phyloP scores from a whole-genome alignment of 2,888 invertebrate genomes.

The Pristionchus fissidentatus region DNA sequence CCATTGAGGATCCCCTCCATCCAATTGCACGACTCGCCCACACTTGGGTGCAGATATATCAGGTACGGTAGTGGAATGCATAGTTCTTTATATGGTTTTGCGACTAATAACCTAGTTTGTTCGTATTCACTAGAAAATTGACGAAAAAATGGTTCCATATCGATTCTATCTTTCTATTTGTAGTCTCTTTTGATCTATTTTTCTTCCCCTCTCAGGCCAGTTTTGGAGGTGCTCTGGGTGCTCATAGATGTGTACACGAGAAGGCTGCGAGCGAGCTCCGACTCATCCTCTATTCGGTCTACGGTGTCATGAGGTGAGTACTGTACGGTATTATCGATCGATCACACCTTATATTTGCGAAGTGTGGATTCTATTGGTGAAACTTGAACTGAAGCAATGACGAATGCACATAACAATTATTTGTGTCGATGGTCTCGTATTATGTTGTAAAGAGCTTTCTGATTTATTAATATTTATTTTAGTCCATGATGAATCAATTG shows the following conservation, averaged over 20 bases:
- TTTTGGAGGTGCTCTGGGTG: slow-evolving; percentile 18
- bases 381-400: too few relatives aligned
- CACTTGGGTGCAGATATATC: slow-evolving; percentile 22
- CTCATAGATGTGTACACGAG: slow-evolving; percentile 32
- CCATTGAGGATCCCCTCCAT: slow-evolving; percentile 19
- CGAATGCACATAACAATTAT: too few relatives aligned
- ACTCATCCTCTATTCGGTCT: background rate
- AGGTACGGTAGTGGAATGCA: slow-evolving; percentile 9
- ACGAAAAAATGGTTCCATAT: too few relatives aligned
- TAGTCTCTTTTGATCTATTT: too few relatives aligned
- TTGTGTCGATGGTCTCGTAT: background rate
- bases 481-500: too few relatives aligned
- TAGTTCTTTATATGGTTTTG: too few relatives aligned
- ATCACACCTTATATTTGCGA: too few relatives aligned
- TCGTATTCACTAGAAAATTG: too few relatives aligned
- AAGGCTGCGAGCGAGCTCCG: slow-evolving; percentile 39
- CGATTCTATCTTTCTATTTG: too few relatives aligned
- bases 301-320: background rate
- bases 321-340: background rate
- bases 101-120: too few relatives aligned
- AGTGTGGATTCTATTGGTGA: too few relatives aligned
- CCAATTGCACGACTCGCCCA: slow-evolving; percentile 9
- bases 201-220: slow-evolving; percentile 17
- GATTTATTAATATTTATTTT: background rate
- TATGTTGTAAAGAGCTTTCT: background rate